Conservation (phyloP, 64 coral and sea anemone genomes). For the Acropora tenuis region DNA sequence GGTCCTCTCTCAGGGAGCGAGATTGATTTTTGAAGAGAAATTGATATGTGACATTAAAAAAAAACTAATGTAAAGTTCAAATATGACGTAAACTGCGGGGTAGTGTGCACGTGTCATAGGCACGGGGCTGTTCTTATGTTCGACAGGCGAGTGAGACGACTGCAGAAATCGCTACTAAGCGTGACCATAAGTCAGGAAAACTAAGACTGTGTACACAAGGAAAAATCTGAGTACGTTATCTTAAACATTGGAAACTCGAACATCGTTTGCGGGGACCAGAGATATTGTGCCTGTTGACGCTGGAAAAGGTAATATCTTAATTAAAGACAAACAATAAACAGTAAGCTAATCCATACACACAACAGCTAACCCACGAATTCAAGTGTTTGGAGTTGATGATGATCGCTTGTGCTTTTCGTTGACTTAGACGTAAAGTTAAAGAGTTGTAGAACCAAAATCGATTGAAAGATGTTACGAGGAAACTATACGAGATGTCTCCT, state of each 20-base stretch:
- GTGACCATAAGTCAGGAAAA: neutral
- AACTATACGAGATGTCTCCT: too few relatives aligned
- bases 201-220: neutral
- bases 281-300: neutral
- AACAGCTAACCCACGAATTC: neutral
- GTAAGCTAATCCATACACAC: neutral
- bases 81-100: neutral
- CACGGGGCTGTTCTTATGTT: neutral
- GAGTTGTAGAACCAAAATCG: too few relatives aligned
- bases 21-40: too few relatives aligned
- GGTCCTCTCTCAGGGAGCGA: too few relatives aligned
- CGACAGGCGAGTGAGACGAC: neutral
- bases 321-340: neutral
- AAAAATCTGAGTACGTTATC: neutral
- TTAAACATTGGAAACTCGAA: neutral
- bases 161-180: neutral
- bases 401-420: neutral
- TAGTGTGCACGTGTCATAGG: neutral
- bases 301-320: neutral
- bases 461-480: too few relatives aligned
- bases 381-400: neutral
- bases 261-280: neutral
- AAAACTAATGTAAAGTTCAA: neutral
- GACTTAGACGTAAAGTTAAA: too few relatives aligned
- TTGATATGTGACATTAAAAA: too few relatives aligned